phyloP scores from a whole-genome alignment of 2,888 invertebrate genomes.

The Ophion obscuratus region DNA sequence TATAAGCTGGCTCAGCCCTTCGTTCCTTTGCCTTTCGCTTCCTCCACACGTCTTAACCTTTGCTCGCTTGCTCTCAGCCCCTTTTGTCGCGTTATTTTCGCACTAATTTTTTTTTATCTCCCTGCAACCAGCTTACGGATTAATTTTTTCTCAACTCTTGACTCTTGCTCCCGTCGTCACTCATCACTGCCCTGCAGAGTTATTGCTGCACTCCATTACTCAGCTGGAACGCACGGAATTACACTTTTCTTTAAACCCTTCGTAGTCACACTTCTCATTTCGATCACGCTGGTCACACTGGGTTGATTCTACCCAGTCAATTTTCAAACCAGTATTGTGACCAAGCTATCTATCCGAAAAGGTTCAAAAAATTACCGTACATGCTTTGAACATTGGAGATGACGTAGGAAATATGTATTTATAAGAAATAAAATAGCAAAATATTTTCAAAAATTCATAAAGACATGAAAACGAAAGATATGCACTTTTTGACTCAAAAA shows the following conservation, averaged over 20 bases:
- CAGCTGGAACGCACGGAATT: not conserved
- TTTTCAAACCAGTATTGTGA: too few species aligned
- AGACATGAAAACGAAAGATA: too few species aligned
- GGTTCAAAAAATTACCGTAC: too few species aligned
- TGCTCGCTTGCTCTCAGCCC: constrained; percentile 35
- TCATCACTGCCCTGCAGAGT: not conserved
- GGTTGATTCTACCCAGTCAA: too few species aligned
- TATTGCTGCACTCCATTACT: not conserved
- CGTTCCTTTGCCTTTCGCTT: constrained; percentile 38
- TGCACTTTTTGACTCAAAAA: too few species aligned
- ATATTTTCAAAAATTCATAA: too few species aligned
- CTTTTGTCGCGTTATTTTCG: constrained; percentile 47
- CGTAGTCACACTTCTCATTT: too few species aligned
- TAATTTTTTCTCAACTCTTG: constrained; percentile 39
- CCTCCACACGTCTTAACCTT: constrained; percentile 32
- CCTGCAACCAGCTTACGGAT: constrained; percentile 13
- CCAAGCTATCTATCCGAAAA: too few species aligned
- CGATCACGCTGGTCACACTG: too few species aligned
- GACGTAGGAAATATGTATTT: too few species aligned
- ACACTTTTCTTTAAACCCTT: not conserved
- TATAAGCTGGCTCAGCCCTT: constrained; percentile 67
- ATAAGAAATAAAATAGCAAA: too few species aligned
- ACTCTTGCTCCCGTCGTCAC: constrained; percentile 19
- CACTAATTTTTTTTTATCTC: constrained; percentile 22
- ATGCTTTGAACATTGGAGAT: too few species aligned